Base-by-base conservation (phyloP, 2,888 invertebrate genomes). In the Ormyrus nitidulus region DNA sequence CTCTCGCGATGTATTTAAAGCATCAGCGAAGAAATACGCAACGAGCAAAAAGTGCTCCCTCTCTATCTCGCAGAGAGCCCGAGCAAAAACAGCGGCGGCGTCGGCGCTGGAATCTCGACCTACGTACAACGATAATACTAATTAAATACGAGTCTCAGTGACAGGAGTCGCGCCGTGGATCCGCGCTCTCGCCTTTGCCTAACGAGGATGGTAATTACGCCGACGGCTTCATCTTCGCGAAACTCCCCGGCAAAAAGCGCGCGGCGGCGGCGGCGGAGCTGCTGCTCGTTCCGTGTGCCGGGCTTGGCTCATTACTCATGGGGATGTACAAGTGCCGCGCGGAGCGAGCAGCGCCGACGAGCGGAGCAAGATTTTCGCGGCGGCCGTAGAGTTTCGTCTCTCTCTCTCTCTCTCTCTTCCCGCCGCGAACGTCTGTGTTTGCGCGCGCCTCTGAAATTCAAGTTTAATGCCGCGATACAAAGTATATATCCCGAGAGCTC, bases 181-280 rank as follows among this genome's bases (percentile, higher is more conserved):
- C 69, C 77, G 73, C 49, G 70, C 72, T 69, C 83, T 70, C 85
- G 85, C 85, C 85, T 85, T 84, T 86, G 86, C 85, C 87, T 89
- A 89, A 90, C 89, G 89, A 90, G 88, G 86, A 88, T 87, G 86
- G 88, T 89, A 90, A 90, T 90, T 90, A 89, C 88, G 86, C 85
- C 87, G 86, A 90, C 87, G 87, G 88, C 88, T 89, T 90, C 89
- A 89, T 90, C 89, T 89, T 89, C 87, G 83, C 86, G 86, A 87
- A 85, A 87, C 86, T 85, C 19, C 1, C 19, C 85, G 74, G 86
- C 87, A 89, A 89, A 89, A 88, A 88, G 86, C 86, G 68, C 69
- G 62, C 69, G 62, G 49, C 77, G 58, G 56, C 6, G 44, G 72
- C n/a, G 10, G 54, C 19, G 19, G 53, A 44, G 13, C 64, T 34